Base-by-base conservation (phyloP, 2,113 vertebrate species). In the Poeciliopsis occidentalis region DNA sequence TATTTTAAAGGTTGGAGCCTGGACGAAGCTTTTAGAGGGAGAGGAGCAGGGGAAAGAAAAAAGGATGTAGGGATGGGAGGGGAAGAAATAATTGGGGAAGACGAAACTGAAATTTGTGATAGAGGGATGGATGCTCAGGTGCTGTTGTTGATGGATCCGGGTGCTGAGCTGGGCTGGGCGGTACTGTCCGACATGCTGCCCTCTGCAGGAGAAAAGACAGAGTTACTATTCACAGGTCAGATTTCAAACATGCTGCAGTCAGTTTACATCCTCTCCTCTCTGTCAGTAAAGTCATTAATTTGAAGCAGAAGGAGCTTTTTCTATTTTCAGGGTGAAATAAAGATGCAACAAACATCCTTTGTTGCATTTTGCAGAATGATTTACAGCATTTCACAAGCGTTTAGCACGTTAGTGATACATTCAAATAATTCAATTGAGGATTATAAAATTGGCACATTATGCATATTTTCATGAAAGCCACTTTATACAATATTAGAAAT, bases 141-240 rank as follows among this genome's bases (percentile, higher is more conserved):
- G 89, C 93, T 95, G 93, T 94, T 95, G 90, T 88, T 95, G 90
- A 95, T 91, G 88, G 94, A 92, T 88, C 94, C 94, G 54, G 95
- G 92, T 82, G 91, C 93, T 81, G 94, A 93, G 92, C 94, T 94
- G 87, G 93, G 91, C 89, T 94, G 95, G 90, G 93, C 90, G 77
- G 94, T 88, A 93, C 93, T 94, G 89, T 95, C 95, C 82, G 95
- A 93, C 74, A 93, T 91, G 76, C 89, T 89, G 92, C 95, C 93
- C 88, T 95, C 95, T 95, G 92, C 80, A 86, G 92, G 89, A 19
- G 66, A 39, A 82, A 64, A 89, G 64, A 69, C 27, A 39, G 4
- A 87, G 54, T 24, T 57, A 57, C 24, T 57, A 57, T n/a, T 10
- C 51, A 24, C 22, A 54, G 47, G 47, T 54, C 47, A 22, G 4